Base-by-base conservation (phyloP, 2,888 invertebrate genomes). In the Cryptophagus acutangulus region DNA sequence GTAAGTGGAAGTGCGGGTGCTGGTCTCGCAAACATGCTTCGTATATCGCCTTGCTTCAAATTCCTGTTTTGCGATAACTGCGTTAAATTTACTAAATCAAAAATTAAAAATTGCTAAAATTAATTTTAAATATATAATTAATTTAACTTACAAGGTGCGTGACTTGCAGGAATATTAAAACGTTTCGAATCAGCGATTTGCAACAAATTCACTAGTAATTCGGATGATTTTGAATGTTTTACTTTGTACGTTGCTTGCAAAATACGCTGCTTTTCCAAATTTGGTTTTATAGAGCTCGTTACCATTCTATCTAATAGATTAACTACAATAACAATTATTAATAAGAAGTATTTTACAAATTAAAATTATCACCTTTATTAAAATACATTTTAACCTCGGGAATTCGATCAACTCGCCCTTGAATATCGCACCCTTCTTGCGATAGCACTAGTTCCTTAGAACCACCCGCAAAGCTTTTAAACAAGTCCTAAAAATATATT, bases 31-130 rank as follows among this genome's bases (percentile, higher is more conserved):
- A 79, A 78, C 44, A 79, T 66, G 34, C 73, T 72, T 58, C 78
- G 66, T 17, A 79, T 77, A 42, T 79, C 78, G 1, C 74, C 71
- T 57, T 76, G 69, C 51, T 65, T 67, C 61, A 65, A 66, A 70
- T 62, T 71, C 50, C 49, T 59, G 29, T 41, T 51, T 28, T 51
- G 49, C 12, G 33, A 18, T 30, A 39, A 40, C 16, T 43, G 39
- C 5, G 33, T 30, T 29, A 20, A 17, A 36, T 16, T 17, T 18
- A 17, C 26, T 33, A 16, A 9, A 38, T 35, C 25, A 30, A 39
- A n/a, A n/a, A n/a, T n/a, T n/a, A 5, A 26, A 9, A 18, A 33
- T 10, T 33, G 20, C 17, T 26, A 10, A 25, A 9, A 34, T 28
- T 33, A 26, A 29, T 33, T 33, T 20, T 35, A 26, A 17, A 14